These are phyloP conservation scores for Lagopus muta DNA, from an alignment of 2,113 vertebrate species.

Conservation along the genomic window DNA sequence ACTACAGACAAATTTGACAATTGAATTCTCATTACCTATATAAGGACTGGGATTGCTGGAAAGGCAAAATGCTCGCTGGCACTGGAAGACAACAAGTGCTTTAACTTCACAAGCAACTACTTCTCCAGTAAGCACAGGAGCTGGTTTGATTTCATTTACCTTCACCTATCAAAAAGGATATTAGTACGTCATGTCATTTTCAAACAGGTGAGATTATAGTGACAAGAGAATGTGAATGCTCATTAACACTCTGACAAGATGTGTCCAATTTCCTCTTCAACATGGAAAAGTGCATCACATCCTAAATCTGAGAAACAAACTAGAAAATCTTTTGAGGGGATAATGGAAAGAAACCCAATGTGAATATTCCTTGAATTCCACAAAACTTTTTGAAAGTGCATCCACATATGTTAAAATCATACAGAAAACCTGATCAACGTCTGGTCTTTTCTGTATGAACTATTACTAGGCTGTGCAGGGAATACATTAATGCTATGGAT, in stretches of 20 bases:
- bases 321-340: background rate
- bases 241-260: conserved; percentile 29
- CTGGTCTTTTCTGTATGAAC: background rate
- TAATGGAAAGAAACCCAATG: background rate
- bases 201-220: conserved; percentile 7
- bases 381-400: background rate
- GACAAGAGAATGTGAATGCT: background rate
- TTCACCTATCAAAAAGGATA: conserved; percentile 5
- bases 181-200: conserved; percentile 15
- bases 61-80: background rate
- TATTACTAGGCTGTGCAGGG: background rate
- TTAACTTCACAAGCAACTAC: background rate
- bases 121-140: background rate
- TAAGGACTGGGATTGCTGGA: background rate
- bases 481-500: background rate
- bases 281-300: background rate
- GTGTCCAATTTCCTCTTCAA: conserved; percentile 24
- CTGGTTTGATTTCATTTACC: background rate
- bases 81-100: background rate
- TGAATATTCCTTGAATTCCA: background rate
- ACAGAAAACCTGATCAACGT: background rate
- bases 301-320: background rate
- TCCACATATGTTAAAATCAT: background rate
- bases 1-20: background rate
- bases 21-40: background rate